These are phyloP conservation scores for Acronicta alni DNA, from an alignment of 2,888 invertebrate genomes.

Conservation along the genomic window DNA sequence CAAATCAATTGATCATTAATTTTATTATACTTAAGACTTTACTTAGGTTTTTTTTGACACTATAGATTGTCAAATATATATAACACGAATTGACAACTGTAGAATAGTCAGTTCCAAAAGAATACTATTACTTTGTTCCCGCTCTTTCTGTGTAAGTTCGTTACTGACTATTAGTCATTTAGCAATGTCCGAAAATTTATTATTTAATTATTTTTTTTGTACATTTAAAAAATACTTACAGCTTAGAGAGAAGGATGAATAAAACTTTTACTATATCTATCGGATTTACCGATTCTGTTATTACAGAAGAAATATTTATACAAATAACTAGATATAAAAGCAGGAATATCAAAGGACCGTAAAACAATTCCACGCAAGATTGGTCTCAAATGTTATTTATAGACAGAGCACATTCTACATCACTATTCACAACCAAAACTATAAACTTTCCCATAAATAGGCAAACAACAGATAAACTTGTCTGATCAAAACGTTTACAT, in stretches of 20 bases:
- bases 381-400: slow-evolving; percentile 6
- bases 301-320: no score
- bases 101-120: no score
- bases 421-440: slow-evolving; percentile 20
- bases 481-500: slow-evolving; percentile 61
- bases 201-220: no score
- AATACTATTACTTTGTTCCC: background rate
- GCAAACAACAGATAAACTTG: slow-evolving; percentile 38
- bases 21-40: no score
- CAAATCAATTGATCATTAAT: no score
- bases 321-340: background rate
- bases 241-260: no score
- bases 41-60: no score
- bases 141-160: slow-evolving; percentile 36
- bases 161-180: slow-evolving; percentile 38
- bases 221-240: no score
- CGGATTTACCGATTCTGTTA: no score
- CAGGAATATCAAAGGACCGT: background rate
- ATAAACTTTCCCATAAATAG: slow-evolving; percentile 24
- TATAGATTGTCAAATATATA: no score
- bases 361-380: slow-evolving; percentile 5
- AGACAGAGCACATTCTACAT: slow-evolving; percentile 3
- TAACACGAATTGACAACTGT: no score
- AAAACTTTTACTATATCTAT: no score
- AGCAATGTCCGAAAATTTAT: slow-evolving; percentile 20